A percentile compares a stretch with the other conserved stretches of the same genome.
Conservation (phyloP, 2,888 invertebrate genomes). For the Lampropteryx suffumata region DNA sequence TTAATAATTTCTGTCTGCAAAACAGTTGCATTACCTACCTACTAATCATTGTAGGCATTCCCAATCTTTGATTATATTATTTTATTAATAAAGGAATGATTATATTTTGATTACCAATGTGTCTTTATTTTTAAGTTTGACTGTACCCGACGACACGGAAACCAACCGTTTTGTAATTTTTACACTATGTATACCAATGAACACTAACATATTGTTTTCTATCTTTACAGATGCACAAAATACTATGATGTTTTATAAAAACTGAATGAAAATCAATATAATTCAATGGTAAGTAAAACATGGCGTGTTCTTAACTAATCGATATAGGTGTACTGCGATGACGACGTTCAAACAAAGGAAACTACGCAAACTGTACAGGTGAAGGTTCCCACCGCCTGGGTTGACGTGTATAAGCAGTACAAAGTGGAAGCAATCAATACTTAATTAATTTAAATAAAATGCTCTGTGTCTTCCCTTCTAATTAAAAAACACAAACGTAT, state of each 20-base stretch:
- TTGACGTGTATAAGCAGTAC: conserved; percentile 1
- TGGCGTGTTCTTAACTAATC: neutral
- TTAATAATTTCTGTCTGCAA: no score
- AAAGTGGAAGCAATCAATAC: neutral
- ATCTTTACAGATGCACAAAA: conserved; percentile 29
- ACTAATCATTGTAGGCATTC: no score
- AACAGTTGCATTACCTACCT: no score
- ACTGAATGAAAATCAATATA: conserved; percentile 18
- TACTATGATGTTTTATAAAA: conserved; percentile 17
- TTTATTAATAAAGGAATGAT: no score
- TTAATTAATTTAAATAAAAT: conserved; percentile 1
- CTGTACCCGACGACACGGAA: no score
- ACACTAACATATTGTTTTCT: conserved; percentile 1
- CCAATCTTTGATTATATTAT: no score
- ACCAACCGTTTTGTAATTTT: no score
- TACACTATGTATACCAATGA: neutral
- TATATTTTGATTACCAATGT: no score
- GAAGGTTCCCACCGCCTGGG: conserved; percentile 8
- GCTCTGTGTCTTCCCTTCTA: no score
- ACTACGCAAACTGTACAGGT: conserved; percentile 7
- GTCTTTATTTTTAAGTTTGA: no score
- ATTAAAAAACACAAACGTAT: no score
- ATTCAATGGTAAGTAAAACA: conserved; percentile 25
- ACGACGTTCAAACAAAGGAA: conserved; percentile 7
- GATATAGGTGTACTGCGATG: neutral